A percentile compares a stretch with the other conserved stretches of the same genome.
phyloP scores from a whole-genome alignment of 2,888 invertebrate genomes.

The Pammene aurita region DNA sequence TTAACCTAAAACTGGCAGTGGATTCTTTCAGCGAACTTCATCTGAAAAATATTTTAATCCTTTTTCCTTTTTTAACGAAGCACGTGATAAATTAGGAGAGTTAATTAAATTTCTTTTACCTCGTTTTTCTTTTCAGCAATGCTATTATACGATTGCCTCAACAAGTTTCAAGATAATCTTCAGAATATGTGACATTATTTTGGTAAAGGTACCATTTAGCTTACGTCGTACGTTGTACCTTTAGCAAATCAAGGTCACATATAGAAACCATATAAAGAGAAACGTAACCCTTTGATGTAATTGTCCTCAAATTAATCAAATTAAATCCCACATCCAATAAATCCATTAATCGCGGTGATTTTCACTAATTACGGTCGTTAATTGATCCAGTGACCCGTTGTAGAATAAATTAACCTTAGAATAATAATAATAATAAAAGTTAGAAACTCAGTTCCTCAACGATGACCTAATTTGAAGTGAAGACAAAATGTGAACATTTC shows the following conservation, averaged over 20 bases:
- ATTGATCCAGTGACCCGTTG: constrained; percentile 7
- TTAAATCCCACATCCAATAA: constrained; percentile 16
- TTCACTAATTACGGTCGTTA: constrained; percentile 16
- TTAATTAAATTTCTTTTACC: constrained; percentile 24
- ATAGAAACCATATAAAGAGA: no score
- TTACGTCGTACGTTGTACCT: no score
- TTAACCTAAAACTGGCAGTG: constrained; percentile 46
- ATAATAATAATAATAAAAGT: no score
- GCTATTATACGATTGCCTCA: no score
- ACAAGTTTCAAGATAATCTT: no score
- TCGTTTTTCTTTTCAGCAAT: no score
- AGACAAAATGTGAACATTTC: no score
- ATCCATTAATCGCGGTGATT: constrained; percentile 1
- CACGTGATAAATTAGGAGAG: constrained; percentile 29
- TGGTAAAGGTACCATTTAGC: no score
- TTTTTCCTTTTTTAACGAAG: constrained; percentile 34
- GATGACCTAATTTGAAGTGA: no score
- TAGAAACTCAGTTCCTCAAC: no score
- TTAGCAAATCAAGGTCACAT: no score
- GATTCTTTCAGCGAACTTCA: constrained; percentile 39
- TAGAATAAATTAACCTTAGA: constrained; percentile 2
- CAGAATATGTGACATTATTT: no score
- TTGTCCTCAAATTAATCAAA: not conserved
- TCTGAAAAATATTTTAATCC: constrained; percentile 35
- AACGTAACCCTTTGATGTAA: not conserved